Evolutionary conservation across 1,140 invertebrate genomes (phyloP), one percentile per base, ranked within the genome.

Genomic region (Aphidius gifuensis): DNA sequence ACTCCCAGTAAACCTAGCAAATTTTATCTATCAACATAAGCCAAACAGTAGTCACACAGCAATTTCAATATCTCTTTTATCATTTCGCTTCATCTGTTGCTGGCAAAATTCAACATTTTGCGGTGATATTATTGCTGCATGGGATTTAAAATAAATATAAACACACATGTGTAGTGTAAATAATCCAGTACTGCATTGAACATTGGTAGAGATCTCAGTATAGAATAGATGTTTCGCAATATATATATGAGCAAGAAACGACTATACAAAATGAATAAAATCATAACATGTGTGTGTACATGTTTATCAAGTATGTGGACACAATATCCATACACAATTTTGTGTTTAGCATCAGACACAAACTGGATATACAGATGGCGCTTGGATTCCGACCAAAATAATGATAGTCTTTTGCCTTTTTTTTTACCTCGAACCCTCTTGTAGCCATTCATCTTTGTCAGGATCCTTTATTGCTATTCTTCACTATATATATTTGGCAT

Each of bases 401-500:
- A 80, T 77, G 71, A 71, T 70, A 65, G 50, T 61, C 66, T 62
- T 61, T 60, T 64, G 54, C 23, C 23, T 32, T 32, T 32, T 32
- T 16, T 32, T 32, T 32, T 32, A 32, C 23, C 23, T 32, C 2
- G 23, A 32, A 32, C 23, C 23, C 23, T 32, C 23, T 32, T 32
- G 23, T 57, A 7, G 64, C 66, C 68, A 74, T 72, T 71, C 69
- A 72, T 79, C 76, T 72, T 77, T 74, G 76, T 76, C 71, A 69
- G 71, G 79, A 77, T 79, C 76, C 73, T 79, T 77, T 76, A 79
- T 79, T 80, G 72, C 71, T 58, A 67, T 67, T 59, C 65, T 60
- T 60, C 23, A 45, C 45, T 32, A 44, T 50, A 58, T 21, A 51
- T 59, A 32, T 58, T 44, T 49, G 42, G 39, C 23, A 32, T 32